Base-by-base conservation (phyloP, 2,888 invertebrate genomes). In the Zonitis immaculata region DNA sequence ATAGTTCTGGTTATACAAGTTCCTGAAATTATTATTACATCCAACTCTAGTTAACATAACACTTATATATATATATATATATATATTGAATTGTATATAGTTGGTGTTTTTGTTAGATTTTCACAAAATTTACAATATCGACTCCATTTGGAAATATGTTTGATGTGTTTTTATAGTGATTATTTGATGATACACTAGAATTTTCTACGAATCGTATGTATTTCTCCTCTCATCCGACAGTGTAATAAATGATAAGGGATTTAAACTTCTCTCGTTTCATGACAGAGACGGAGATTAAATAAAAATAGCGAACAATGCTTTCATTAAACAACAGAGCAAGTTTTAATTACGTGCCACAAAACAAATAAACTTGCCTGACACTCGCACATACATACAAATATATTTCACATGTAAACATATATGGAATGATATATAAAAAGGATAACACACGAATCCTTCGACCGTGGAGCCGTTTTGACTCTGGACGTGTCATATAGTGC, bases 321-420 rank as follows among this genome's bases (percentile, higher is more conserved):
- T 56, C 60, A 58, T 64, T 59, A 63, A 59, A 61, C 59, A 59
- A 58, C 61, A 58, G 49, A 55, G 58, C 60, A 61, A 63, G 64
- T 63, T 63, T 64, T 62, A 64, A 64, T 64, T 64, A 63, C 58
- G 61, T 57, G 59, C 57, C 59, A 54, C 54, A 57, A 52, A 59
- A 61, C 61, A 57, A 61, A 58, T 61, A 58, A 53, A 61, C 56
- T 57, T 45, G 44, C 47, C 51, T 51, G 56, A 52, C 56, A 56
- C 52, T 43, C 20, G 35, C 51, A 48, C 51, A 55, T 46, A 55
- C 30, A 48, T 42, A 27, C 32, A 39, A 22, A 44, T 16, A 44
- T 16, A 44, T 14, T n/a, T n/a, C n/a, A n/a, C n/a, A 30, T n/a
- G n/a, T 30, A 30, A 1, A n/a, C 16, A 16, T 35, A 35, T 35